phyloP scores from a whole-genome alignment of 1,140 invertebrate species.

The Batillaria attramentaria region DNA sequence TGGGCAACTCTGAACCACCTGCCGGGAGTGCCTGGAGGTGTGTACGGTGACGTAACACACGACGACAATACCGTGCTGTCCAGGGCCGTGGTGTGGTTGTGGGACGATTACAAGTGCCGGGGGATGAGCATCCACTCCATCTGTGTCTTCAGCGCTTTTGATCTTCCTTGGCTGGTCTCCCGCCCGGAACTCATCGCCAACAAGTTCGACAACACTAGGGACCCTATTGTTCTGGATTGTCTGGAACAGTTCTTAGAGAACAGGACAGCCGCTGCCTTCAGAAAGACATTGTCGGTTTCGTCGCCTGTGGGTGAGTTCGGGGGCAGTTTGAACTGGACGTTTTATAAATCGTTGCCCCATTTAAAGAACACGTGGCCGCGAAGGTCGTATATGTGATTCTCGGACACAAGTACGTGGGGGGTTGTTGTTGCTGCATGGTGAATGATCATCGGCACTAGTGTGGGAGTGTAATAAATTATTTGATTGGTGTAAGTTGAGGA shows the following conservation, averaged over 20 bases:
- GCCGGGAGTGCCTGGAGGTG: slow-evolving; percentile 47
- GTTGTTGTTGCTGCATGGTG: too few species aligned
- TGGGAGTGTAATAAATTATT: too few species aligned
- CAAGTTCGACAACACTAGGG: slow-evolving; percentile 63
- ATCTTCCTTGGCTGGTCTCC: slow-evolving; percentile 56
- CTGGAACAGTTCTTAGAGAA: slow-evolving; percentile 52
- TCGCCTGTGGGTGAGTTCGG: too few species aligned
- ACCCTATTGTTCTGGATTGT: slow-evolving; percentile 63
- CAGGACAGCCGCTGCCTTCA: background rate
- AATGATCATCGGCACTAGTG: too few species aligned
- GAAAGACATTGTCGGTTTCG: background rate
- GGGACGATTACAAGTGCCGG: background rate
- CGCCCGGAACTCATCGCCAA: slow-evolving; percentile 64
- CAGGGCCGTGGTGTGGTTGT: slow-evolving; percentile 15
- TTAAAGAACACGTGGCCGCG: background rate
- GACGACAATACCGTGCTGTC: background rate
- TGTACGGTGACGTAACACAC: slow-evolving; percentile 31
- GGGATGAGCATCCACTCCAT: background rate
- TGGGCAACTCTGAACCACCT: slow-evolving; percentile 51
- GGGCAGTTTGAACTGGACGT: slow-evolving; percentile 8
- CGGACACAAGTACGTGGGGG: too few species aligned
- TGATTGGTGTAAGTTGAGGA: background rate
- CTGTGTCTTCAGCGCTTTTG: slow-evolving; percentile 38
- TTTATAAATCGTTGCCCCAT: slow-evolving; percentile 1
- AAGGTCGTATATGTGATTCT: too few species aligned